Conservation (phyloP, 2,888 invertebrate species). For the Drosophila antonietae region DNA sequence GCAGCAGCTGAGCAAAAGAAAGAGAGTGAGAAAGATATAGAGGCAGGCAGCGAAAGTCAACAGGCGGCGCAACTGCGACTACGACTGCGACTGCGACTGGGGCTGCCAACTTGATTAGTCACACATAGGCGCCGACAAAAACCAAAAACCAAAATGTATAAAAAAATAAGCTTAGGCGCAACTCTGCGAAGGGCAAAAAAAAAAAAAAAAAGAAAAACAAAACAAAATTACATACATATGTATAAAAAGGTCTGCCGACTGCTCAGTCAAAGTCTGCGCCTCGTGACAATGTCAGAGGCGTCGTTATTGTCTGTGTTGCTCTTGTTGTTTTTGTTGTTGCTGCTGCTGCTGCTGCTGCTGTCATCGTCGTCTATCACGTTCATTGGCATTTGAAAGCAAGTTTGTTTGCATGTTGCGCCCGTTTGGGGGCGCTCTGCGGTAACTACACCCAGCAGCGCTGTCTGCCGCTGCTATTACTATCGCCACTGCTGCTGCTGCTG, state of each 20-base stretch:
- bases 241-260: slow-evolving; percentile 58
- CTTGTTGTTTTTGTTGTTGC: not conserved
- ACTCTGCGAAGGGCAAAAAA: slow-evolving; percentile 58
- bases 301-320: slow-evolving; percentile 38
- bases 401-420: slow-evolving; percentile 69
- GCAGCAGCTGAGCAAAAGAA: slow-evolving; percentile 7
- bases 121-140: slow-evolving; percentile 49
- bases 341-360: slow-evolving; percentile 14
- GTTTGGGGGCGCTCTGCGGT: slow-evolving; percentile 42
- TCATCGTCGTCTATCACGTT: slow-evolving; percentile 59
- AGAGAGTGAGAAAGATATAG: slow-evolving; percentile 8
- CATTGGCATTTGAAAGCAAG: slow-evolving; percentile 70
- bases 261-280: slow-evolving; percentile 60
- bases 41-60: slow-evolving; percentile 55
- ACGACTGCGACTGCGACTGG: slow-evolving; percentile 30
- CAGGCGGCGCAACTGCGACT: slow-evolving; percentile 41
- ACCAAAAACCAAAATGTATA: slow-evolving; percentile 19
- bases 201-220: slow-evolving; percentile 19
- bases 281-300: slow-evolving; percentile 54
- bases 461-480: slow-evolving; percentile 16
- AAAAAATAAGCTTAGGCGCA: slow-evolving; percentile 33
- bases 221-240: slow-evolving; percentile 22
- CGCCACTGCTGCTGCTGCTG: slow-evolving; percentile 19
- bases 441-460: slow-evolving; percentile 28
- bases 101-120: slow-evolving; percentile 67